Conservation (phyloP, 2,113 vertebrate genomes). For the Trogon melanurus region DNA sequence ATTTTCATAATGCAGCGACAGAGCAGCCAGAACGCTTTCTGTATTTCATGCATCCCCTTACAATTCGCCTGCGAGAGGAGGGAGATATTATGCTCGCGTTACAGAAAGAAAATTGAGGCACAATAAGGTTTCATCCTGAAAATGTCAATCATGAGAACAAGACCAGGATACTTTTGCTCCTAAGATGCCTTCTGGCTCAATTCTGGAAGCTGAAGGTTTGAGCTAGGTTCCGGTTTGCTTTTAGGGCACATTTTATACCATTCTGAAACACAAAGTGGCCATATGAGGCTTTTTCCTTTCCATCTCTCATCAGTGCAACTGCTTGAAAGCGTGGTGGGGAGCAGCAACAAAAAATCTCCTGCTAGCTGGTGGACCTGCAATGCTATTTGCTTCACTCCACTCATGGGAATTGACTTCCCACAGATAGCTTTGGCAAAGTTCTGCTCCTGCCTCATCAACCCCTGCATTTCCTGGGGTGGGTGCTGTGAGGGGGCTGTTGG, state of each 20-base stretch:
- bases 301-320: background rate
- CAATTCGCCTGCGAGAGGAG: background rate
- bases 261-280: background rate
- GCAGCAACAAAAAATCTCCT: background rate
- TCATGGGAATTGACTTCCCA: background rate
- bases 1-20: background rate
- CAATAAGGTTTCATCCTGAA: background rate
- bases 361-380: background rate
- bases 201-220: background rate
- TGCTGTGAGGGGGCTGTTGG: rapidly evolving
- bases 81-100: background rate
- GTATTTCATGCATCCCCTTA: background rate
- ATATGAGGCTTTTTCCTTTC: background rate
- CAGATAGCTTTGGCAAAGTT: background rate
- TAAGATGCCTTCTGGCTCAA: background rate
- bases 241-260: background rate
- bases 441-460: background rate
- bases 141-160: background rate
- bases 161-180: background rate
- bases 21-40: background rate
- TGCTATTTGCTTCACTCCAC: background rate
- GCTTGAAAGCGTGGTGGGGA: background rate
- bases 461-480: rapidly evolving
- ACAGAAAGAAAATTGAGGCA: background rate
- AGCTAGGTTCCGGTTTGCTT: background rate